A percentile compares a stretch with the other conserved stretches of the same genome.
Conservation (phyloP, 2,888 invertebrate species). For the Scaptodrosophila latifasciaeformis region DNA sequence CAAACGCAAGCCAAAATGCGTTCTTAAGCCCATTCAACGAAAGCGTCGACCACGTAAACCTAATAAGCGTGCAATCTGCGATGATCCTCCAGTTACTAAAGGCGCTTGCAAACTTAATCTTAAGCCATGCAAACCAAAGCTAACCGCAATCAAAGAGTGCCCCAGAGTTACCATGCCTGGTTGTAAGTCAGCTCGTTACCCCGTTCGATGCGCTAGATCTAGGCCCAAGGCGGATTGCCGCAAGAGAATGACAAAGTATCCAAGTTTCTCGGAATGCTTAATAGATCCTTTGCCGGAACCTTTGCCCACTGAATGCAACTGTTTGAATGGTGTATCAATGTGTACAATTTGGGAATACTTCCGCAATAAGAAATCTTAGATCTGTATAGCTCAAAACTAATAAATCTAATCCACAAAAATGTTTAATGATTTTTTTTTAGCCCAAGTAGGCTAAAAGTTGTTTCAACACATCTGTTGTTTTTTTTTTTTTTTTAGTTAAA, state of each 20-base stretch:
- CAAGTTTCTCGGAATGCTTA: conserved; percentile 49
- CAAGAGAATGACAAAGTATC: conserved; percentile 48
- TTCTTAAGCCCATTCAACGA: conserved; percentile 14
- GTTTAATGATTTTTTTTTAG: no score
- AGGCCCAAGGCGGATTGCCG: conserved; percentile 10
- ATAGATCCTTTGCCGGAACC: conserved; percentile 30
- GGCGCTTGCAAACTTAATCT: no score
- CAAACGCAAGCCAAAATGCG: conserved; percentile 33
- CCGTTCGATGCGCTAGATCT: background rate
- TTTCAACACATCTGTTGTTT: no score
- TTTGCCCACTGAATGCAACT: conserved; percentile 41
- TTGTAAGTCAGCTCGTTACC: conserved; percentile 24
- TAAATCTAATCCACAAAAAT: no score
- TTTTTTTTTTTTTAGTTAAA: no score
- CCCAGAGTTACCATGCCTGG: conserved; percentile 28
- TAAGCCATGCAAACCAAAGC: no score
- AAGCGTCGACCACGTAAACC: conserved; percentile 15
- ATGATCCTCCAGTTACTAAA: no score
- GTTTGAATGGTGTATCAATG: conserved; percentile 44
- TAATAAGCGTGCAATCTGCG: no score
- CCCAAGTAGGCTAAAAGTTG: no score
- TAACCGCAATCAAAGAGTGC: conserved; percentile 15
- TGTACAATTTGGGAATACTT: conserved; percentile 49
- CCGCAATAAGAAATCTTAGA: conserved; percentile 45
- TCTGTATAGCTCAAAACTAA: no score